Evolutionary conservation across 2,113 vertebrate species (phyloP).

Genomic region (Bungarus multicinctus): DNA sequence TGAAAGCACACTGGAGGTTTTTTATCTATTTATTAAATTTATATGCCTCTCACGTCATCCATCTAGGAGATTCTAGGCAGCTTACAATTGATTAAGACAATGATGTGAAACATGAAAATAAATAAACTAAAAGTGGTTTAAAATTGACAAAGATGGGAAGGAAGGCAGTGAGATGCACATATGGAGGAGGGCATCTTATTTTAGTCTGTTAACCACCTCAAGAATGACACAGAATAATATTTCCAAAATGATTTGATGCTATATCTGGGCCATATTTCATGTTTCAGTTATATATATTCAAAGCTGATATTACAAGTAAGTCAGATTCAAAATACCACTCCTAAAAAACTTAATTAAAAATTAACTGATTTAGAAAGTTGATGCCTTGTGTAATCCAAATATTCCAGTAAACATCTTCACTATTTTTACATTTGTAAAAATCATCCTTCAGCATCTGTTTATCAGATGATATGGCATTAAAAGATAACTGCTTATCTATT

Average conservation of each 20-base stretch:
- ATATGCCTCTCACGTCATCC: not conserved
- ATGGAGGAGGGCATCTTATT: not conserved
- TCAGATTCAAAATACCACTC: not conserved
- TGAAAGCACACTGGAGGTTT: not conserved
- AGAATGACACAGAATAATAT: not conserved
- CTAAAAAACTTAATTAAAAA: not conserved
- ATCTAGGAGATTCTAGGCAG: not conserved
- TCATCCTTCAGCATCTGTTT: not conserved
- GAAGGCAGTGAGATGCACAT: not conserved
- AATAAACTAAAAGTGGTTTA: not conserved
- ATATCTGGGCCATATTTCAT: not conserved
- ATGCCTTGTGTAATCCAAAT: not conserved
- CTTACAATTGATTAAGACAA: not conserved
- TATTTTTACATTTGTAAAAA: not conserved
- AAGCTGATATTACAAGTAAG: not conserved
- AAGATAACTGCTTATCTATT: not conserved
- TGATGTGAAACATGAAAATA: not conserved
- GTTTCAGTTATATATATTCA: not conserved
- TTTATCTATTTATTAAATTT: not conserved
- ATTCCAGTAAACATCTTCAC: not conserved
- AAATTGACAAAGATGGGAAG: not conserved
- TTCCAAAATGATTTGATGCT: not conserved
- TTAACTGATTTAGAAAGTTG: not conserved
- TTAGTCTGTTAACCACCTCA: not conserved
- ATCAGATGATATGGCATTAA: not conserved